Conservation (phyloP, 2,888 invertebrate genomes). For the Chloromyia formosa region DNA sequence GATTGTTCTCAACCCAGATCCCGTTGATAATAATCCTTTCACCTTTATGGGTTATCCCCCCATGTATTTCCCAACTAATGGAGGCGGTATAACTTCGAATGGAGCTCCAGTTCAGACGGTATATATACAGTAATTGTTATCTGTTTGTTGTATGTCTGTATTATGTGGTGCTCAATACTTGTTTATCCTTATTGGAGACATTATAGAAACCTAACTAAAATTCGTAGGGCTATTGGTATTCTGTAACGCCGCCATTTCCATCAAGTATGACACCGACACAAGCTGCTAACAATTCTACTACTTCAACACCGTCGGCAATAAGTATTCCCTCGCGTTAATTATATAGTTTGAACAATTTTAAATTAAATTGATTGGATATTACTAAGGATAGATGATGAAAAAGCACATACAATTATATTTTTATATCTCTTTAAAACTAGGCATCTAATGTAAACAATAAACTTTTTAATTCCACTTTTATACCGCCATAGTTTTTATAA, state of each 20-base stretch:
- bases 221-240: slow-evolving; percentile 52
- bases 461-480: too few species aligned
- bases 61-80: slow-evolving; percentile 43
- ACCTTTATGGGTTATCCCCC: slow-evolving; percentile 46
- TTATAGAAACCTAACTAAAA: background rate
- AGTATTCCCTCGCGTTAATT: slow-evolving; percentile 30
- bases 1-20: slow-evolving; percentile 20
- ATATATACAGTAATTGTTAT: background rate
- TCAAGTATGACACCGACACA: slow-evolving; percentile 25
- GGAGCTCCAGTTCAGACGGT: slow-evolving; percentile 22
- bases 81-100: background rate
- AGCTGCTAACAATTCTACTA: slow-evolving; percentile 11
- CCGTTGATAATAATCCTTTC: slow-evolving; percentile 40
- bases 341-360: background rate
- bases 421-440: too few species aligned
- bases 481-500: too few species aligned
- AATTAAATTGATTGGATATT: too few species aligned
- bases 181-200: too few species aligned
- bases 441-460: too few species aligned
- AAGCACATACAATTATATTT: too few species aligned
- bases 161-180: background rate
- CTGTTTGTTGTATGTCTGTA: background rate
- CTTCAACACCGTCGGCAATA: slow-evolving; percentile 27
- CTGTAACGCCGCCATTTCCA: slow-evolving; percentile 49
- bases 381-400: too few species aligned